Base-by-base conservation (phyloP, 2,113 vertebrate species). In the Desmodus rotundus region DNA sequence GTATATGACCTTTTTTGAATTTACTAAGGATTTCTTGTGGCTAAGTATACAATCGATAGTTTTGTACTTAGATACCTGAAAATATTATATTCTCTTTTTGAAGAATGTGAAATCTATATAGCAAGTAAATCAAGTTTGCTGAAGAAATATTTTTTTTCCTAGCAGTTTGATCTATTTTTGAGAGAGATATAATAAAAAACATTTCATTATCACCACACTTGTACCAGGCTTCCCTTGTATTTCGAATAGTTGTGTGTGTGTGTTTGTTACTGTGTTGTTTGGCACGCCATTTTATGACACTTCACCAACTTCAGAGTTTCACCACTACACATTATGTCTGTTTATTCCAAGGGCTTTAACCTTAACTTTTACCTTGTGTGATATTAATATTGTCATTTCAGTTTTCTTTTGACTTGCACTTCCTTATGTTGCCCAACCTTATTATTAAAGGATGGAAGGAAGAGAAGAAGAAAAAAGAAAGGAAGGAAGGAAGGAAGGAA, bases 1-100 rank as follows among this genome's bases (percentile, higher is more conserved):
- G 2, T 17, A 58, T 16, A 15, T 33, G 19, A 65, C 26, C 31
- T 28, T 70, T 67, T 70, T 41, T 38, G 1, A 88, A 73, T 67
- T 96, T 45, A 74, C 10, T 80, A 61, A 92, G 16, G 11, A 92
- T 88, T 93, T 93, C 14, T 93, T 74, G n/a, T 86, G 43, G 17
- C 2, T 56, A 92, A 95, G 13, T 65, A 80, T 1, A 54, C 47
- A 19, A 93, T 74, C 11, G 38, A 47, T 22, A 82, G 3, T n/a
- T 89, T 89, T 72, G 19, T 56, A 68, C 9, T 41, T 12, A 11
- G 4, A 36, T 47, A 4, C 22, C 63, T 92, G 26, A 5, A 24
- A 33, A 91, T 76, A 67, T 4, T 20, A 77, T 58, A 70, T 91
- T 91, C 17, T 87, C 36, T 89, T 22, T 26, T 80, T 77, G 77